Percentiles rank a stretch among this genome's conserved stretches.
Conservation (phyloP, 2,113 vertebrate genomes). For the Aptenodytes forsteri region DNA sequence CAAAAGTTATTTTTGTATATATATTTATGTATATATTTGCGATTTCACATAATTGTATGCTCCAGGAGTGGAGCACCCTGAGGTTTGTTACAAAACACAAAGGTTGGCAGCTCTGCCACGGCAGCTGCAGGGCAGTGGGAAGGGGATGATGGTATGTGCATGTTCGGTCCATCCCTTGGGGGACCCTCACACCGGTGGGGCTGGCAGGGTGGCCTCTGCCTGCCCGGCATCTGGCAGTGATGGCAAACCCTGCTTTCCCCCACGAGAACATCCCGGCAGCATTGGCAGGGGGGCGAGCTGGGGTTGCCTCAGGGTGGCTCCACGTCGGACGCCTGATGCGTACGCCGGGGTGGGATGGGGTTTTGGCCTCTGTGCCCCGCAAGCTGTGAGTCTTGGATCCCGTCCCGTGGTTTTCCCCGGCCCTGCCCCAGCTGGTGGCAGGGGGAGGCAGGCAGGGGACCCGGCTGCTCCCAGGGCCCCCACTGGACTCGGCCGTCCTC, state of each 20-base stretch:
- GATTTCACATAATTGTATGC: not conserved
- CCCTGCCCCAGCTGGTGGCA: not conserved
- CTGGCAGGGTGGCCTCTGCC: not conserved
- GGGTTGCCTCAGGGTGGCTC: not conserved
- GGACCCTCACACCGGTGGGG: not conserved
- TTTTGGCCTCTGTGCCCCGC: not conserved
- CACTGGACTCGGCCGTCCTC: accelerated
- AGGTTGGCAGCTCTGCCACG: not conserved
- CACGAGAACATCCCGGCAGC: accelerated
- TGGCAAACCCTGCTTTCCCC: not conserved
- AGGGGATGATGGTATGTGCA: not conserved
- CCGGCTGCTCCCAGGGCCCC: accelerated
- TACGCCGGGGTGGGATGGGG: accelerated
- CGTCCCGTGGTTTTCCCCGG: accelerated
- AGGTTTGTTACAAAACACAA: conserved; percentile 28
- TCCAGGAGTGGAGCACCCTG: not conserved
- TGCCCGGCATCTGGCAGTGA: not conserved
- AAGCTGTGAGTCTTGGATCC: not conserved
- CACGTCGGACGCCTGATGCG: accelerated
- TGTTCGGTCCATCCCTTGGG: accelerated
- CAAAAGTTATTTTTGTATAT: not conserved
- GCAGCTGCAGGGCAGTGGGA: not conserved
- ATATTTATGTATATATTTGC: not conserved
- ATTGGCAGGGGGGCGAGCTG: accelerated
- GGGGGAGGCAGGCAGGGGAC: not conserved